Base-by-base conservation (phyloP, 2,888 invertebrate species). In the Beris morrisii region DNA sequence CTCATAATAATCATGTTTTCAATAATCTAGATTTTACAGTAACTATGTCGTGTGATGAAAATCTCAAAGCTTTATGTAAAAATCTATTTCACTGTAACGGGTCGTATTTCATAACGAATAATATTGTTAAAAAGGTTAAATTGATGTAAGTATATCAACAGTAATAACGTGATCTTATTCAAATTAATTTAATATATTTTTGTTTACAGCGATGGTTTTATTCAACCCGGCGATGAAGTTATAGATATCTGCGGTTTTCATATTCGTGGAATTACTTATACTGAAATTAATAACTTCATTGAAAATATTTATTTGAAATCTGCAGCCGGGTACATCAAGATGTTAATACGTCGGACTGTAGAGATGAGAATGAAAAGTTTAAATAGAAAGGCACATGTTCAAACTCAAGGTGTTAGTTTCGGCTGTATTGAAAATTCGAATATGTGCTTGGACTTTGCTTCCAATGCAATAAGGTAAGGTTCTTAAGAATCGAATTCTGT, bases 161-260 rank as follows among this genome's bases (percentile, higher is more conserved):
- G 22, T 22, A 22, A 22, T 2, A 22, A 22, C 22, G 22, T 22
- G 3, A 22, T 22, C 22, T 22, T 2, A 22, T 22, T 22, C 22
- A 22, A 22, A 22, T 38, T 38, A 38, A 38, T 38, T 7, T 7
- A 38, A 38, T 45, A 45, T 30, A 22, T 15, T 45, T 45, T 58
- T 61, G 6, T 7, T 50, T 59, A 30, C 30, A 61, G 61, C 50
- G 61, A 61, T 52, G 61, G 61, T 61, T 61, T 61, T 43, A 61
- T 61, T 52, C 52, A 50, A 52, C 50, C 61, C 6, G 61, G 61
- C 50, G 61, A 61, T 50, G 61, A 61, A 61, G 52, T 61, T 11
- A 28, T 61, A 52, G 61, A 61, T 52, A 61, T 61, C 38, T 61
- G 61, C 38, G 61, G 61, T 30, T 50, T 61, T 61, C 52, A 43